A percentile compares a stretch with the other conserved stretches of the same genome.
These are phyloP conservation scores for Idaea aversata DNA, from an alignment of 2,888 invertebrate species.

Conservation along the genomic window DNA sequence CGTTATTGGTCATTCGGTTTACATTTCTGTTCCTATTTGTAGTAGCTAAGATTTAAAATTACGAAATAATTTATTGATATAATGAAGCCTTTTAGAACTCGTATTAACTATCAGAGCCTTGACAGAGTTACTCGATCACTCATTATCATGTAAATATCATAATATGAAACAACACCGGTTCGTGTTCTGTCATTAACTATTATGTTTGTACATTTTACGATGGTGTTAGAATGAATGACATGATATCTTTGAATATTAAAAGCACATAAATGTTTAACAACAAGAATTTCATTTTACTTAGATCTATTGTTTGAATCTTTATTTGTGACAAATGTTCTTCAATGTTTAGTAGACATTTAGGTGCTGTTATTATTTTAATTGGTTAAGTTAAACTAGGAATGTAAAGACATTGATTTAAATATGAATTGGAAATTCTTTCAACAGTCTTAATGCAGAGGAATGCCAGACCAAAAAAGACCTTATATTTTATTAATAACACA, in stretches of 20 bases:
- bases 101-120: slow-evolving; percentile 25
- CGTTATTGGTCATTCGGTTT: too few species aligned
- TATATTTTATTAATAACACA: too few species aligned
- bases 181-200: slow-evolving; percentile 21
- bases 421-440: neutral
- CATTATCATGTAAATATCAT: slow-evolving; percentile 26
- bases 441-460: too few species aligned
- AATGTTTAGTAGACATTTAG: neutral
- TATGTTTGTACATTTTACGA: slow-evolving; percentile 17
- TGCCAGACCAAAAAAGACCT: too few species aligned
- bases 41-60: too few species aligned
- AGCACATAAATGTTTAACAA: slow-evolving; percentile 4
- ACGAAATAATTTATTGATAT: neutral
- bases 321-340: neutral
- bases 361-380: neutral
- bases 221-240: slow-evolving; percentile 27
- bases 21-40: too few species aligned
- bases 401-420: neutral
- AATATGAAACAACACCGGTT: slow-evolving; percentile 20
- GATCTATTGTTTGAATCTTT: neutral
- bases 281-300: neutral
- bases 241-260: slow-evolving; percentile 14
- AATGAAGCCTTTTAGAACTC: slow-evolving; percentile 17
- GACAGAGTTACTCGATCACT: slow-evolving; percentile 28
- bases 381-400: neutral